phyloP scores from a whole-genome alignment of 2,888 invertebrate genomes.

The Agonopterix arenella region DNA sequence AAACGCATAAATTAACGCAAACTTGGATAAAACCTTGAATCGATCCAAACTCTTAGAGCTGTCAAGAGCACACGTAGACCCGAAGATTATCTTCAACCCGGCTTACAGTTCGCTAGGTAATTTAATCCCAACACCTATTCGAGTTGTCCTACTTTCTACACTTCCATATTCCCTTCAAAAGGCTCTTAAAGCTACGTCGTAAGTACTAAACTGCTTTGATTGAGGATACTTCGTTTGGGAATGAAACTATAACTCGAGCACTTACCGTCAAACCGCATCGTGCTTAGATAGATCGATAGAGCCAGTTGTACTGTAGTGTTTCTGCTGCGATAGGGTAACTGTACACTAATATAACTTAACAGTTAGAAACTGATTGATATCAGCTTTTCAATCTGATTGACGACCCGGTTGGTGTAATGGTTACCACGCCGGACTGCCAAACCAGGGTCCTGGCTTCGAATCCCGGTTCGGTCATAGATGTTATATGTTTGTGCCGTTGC shows the following conservation, averaged over 20 bases:
- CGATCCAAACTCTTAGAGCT: slow-evolving; percentile 7
- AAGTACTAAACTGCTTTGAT: neutral
- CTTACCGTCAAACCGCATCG: slow-evolving; percentile 16
- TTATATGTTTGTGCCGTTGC: too few relatives aligned
- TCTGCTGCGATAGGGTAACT: neutral
- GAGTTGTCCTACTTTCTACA: slow-evolving; percentile 20
- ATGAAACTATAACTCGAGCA: slow-evolving; percentile 3
- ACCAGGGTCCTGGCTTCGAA: too few relatives aligned
- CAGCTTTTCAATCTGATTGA: too few relatives aligned
- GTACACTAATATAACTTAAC: neutral
- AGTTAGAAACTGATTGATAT: neutral
- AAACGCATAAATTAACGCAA: too few relatives aligned
- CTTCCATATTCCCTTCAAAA: slow-evolving; percentile 7
- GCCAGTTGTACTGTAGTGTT: neutral
- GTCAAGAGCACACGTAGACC: slow-evolving; percentile 13
- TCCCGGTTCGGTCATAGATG: too few relatives aligned
- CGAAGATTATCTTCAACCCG: slow-evolving; percentile 18
- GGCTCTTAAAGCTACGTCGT: neutral
- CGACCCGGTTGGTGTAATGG: too few relatives aligned
- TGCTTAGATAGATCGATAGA: slow-evolving; percentile 8
- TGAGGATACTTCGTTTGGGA: neutral
- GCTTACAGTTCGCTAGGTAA: slow-evolving; percentile 16
- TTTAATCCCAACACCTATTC: slow-evolving; percentile 20
- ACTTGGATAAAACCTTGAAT: slow-evolving; percentile 1
- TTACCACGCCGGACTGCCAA: too few relatives aligned